Base-by-base conservation (phyloP, 2,888 invertebrate species). In the Silvanus unidentatus region DNA sequence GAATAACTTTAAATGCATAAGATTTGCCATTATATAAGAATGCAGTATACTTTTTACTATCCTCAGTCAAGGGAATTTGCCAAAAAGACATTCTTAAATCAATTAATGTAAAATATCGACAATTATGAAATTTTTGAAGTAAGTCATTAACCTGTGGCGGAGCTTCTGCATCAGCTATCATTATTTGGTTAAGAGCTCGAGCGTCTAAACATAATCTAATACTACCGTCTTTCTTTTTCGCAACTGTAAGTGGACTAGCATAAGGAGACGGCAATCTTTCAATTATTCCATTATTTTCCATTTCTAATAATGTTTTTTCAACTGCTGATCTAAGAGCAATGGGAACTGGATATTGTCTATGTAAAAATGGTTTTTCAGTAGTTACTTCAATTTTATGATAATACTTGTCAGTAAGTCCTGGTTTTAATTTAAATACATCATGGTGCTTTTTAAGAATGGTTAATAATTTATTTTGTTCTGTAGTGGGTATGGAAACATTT, bases 171-270 rank as follows among this genome's bases (percentile, higher is more conserved):
- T 37, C 37, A 10, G 37, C 10, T 14, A 6, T 14, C 37, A 37
- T 37, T 37, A 9, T 4, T 3, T 3, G 3, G 12, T 37, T 37
- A 8, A 37, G 4, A 9, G 4, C 3, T 2, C 37, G 13, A 4
- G 37, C 37, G 12, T 37, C 37, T 4, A 37, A 11, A 12, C 37
- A 37, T 5, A 37, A 5, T 37, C 37, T n/a, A 4, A 43, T 22
- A 6, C 15, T 11, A 2, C 38, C 39, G 16, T 43, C 32, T 27
- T 38, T 43, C 15, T 43, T 43, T 27, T 15, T 43, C 2, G 39
- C 43, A 5, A 34, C 40, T 2, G 44, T 44, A 29, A 40, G 34
- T 8, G 40, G 44, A 14, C 35, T 44, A 2, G 15, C 5, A 12
- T 37, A 37, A 1, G 40, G 44, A 16, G 37, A 15, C 4, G 37